Evolutionary conservation across 2,888 invertebrate species (phyloP).

Genomic region (Microchrysa polita): DNA sequence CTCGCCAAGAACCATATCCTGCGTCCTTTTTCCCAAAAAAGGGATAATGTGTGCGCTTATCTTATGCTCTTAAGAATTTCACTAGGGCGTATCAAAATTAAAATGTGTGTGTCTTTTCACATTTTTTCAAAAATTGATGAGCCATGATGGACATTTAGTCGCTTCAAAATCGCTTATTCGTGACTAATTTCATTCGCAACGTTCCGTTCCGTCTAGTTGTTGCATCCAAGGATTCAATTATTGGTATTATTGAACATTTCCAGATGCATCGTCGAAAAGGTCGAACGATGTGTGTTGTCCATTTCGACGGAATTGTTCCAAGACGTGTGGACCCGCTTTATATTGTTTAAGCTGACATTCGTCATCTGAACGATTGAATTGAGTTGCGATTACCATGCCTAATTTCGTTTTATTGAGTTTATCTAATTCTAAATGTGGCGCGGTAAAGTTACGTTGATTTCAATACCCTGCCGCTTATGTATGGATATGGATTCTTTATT

Average conservation of each 20-base stretch:
- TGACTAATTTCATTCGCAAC: constrained; percentile 36
- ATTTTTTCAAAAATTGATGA: constrained; percentile 32
- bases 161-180: constrained; percentile 38
- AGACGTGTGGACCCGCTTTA: constrained; percentile 3
- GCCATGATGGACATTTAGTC: constrained; percentile 34
- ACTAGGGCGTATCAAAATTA: constrained; percentile 42
- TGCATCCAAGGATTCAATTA: constrained; percentile 22
- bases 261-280: constrained; percentile 17
- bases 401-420: constrained; percentile 35
- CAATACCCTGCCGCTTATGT: background rate
- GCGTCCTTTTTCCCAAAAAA: background rate
- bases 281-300: too few relatives aligned
- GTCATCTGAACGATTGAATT: constrained; percentile 29
- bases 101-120: constrained; percentile 20
- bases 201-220: constrained; percentile 34
- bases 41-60: constrained; percentile 39
- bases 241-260: background rate
- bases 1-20: background rate
- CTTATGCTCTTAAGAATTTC: constrained; percentile 29
- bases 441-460: background rate
- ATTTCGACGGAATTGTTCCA: background rate
- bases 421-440: constrained; percentile 18
- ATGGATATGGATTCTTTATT: background rate
- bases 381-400: constrained; percentile 24
- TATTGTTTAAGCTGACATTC: constrained; percentile 15